Evolutionary conservation across 2,113 vertebrate species (phyloP).

Genomic region (Aptenodytes forsteri): DNA sequence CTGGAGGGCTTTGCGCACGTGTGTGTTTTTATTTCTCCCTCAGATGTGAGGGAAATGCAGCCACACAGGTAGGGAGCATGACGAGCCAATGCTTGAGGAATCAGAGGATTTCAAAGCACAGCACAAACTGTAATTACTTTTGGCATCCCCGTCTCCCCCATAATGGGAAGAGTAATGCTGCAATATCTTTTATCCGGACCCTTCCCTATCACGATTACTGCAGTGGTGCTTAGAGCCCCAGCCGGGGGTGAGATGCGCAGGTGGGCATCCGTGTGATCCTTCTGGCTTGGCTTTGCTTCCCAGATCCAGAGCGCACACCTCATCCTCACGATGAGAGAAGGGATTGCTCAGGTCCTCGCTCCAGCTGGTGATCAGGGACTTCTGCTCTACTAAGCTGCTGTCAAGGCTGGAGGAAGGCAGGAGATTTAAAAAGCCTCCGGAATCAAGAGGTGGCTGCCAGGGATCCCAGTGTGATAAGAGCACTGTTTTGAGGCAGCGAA

Average conservation of each 20-base stretch:
- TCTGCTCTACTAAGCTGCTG: neutral
- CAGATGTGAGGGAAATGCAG: neutral
- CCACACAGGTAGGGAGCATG: neutral
- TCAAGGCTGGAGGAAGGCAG: neutral
- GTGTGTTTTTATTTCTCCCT: neutral
- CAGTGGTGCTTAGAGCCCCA: neutral
- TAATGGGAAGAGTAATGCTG: neutral
- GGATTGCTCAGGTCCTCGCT: neutral
- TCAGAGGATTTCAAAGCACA: neutral
- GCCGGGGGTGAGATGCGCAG: neutral
- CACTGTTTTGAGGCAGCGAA: neutral
- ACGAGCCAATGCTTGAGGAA: neutral
- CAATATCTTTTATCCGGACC: rapidly evolving
- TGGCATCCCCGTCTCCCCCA: neutral
- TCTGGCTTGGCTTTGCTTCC: neutral
- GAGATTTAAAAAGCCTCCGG: neutral
- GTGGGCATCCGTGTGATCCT: neutral
- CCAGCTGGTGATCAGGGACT: neutral
- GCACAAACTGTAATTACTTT: neutral
- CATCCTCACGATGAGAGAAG: neutral
- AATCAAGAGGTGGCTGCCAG: neutral
- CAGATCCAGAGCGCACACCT: neutral
- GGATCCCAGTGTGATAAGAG: neutral
- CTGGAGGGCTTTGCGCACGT: neutral
- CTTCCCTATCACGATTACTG: rapidly evolving